Conservation (phyloP, 2,888 invertebrate species). For the Ophioninae sp. region DNA sequence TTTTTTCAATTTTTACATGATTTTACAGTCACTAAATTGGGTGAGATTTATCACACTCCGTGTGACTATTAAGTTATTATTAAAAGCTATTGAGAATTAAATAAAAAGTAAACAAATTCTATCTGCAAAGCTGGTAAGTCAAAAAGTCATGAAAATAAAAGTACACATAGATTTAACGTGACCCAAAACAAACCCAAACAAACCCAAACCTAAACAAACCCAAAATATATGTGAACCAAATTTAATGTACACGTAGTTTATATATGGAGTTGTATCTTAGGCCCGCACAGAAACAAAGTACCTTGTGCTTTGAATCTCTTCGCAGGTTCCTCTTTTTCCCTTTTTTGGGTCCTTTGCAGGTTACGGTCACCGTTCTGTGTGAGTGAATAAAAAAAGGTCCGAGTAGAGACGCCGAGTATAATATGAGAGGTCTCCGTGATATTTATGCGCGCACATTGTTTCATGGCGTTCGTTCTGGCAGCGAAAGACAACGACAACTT, state of each 20-base stretch:
- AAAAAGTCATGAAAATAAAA: constrained; percentile 17
- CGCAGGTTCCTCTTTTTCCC: neutral
- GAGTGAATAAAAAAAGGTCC: constrained; percentile 45
- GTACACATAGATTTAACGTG: constrained; percentile 46
- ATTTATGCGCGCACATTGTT: constrained; percentile 81
- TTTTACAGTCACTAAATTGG: no score
- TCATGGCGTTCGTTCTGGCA: constrained; percentile 69
- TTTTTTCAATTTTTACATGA: no score
- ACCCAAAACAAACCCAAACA: no score
- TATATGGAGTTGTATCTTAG: constrained; percentile 7
- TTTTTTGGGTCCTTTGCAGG: no score
- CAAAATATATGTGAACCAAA: constrained; percentile 31
- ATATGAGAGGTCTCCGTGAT: constrained; percentile 77
- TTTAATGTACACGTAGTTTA: neutral
- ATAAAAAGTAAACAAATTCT: no score
- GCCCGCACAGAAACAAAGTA: constrained; percentile 67
- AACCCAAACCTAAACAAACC: no score
- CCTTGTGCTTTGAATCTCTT: constrained; percentile 24
- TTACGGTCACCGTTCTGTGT: neutral
- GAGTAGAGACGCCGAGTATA: constrained; percentile 66
- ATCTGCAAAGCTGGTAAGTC: no score
- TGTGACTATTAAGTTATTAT: no score
- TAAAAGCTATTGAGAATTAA: no score
- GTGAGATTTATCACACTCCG: no score
- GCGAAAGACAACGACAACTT: constrained; percentile 79